Percentiles rank a stretch among this genome's conserved stretches.
Conservation (phyloP, 2,797 vertebrate genomes). For the Sebastiscus tertius region DNA sequence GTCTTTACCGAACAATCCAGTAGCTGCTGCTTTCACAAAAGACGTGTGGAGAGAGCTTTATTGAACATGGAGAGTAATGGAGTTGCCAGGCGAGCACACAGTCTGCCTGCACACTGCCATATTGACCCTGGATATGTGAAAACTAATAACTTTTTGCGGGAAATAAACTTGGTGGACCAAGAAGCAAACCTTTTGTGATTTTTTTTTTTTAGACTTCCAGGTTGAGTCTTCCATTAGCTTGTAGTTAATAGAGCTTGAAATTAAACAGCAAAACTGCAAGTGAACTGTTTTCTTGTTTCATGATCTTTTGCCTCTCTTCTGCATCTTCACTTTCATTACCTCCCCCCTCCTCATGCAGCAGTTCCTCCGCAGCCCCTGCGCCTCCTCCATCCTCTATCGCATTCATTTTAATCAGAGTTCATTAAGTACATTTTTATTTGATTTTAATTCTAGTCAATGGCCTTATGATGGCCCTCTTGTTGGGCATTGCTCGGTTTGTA, state of each 20-base stretch:
- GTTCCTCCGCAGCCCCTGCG: neutral
- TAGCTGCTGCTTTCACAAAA: conserved; percentile 1
- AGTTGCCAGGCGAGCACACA: conserved; percentile 25
- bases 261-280: conserved; percentile 62
- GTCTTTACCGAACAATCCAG: conserved; percentile 1
- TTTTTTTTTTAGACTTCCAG: conserved; percentile 32
- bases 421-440: conserved; percentile 50
- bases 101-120: conserved; percentile 3
- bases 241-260: conserved; percentile 76
- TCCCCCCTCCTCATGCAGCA: neutral
- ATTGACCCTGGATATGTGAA: conserved; percentile 36
- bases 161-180: conserved; percentile 54
- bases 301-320: conserved; percentile 37
- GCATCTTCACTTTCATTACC: neutral
- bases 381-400: neutral
- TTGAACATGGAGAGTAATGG: conserved; percentile 32
- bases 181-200: conserved; percentile 50
- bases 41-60: conserved; percentile 22
- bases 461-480: conserved; percentile 43
- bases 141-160: conserved; percentile 50
- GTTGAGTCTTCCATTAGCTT: conserved; percentile 48
- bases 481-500: conserved; percentile 67
- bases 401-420: conserved; percentile 44
- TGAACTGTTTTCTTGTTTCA: conserved; percentile 33
- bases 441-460: conserved; percentile 48